These are phyloP conservation scores for Carapus acus DNA, from an alignment of 2,797 vertebrate species.

Conservation along the genomic window DNA sequence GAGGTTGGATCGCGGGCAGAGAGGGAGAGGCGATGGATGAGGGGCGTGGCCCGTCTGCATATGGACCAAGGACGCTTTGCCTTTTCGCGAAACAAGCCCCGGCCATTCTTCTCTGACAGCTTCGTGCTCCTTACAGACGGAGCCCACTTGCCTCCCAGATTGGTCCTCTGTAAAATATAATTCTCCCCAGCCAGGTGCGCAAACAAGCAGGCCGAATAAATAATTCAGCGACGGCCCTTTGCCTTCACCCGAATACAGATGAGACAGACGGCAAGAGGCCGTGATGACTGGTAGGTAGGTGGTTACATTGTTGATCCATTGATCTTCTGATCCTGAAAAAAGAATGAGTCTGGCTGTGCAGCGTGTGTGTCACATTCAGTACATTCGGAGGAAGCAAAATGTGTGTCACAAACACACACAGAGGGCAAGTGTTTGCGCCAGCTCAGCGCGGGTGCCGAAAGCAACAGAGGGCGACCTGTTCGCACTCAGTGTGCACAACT, in stretches of 20 bases:
- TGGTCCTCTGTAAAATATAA: constrained; percentile 23
- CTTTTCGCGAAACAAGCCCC: constrained; percentile 39
- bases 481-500: too few relatives aligned
- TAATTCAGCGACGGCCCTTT: constrained; percentile 44
- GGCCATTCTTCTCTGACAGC: constrained; percentile 13
- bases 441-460: too few relatives aligned
- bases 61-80: constrained; percentile 36
- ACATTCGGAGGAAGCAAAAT: too few relatives aligned
- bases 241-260: constrained; percentile 43
- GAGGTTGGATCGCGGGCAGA: not conserved
- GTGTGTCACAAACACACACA: too few relatives aligned
- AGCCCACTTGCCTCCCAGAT: constrained; percentile 1
- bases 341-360: too few relatives aligned
- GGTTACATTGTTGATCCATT: too few relatives aligned
- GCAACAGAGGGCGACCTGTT: too few relatives aligned
- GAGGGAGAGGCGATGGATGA: constrained; percentile 3
- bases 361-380: too few relatives aligned
- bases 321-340: too few relatives aligned
- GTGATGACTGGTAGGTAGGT: constrained; percentile 3
- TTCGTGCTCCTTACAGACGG: constrained; percentile 12
- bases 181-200: constrained; percentile 39
- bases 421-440: too few relatives aligned
- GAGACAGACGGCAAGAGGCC: constrained; percentile 17
- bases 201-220: constrained; percentile 44
- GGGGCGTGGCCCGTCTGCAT: constrained; percentile 11